A percentile compares a stretch with the other conserved stretches of the same genome.
Conservation (phyloP, 2,888 invertebrate species). For the Zeuzera pyrina region DNA sequence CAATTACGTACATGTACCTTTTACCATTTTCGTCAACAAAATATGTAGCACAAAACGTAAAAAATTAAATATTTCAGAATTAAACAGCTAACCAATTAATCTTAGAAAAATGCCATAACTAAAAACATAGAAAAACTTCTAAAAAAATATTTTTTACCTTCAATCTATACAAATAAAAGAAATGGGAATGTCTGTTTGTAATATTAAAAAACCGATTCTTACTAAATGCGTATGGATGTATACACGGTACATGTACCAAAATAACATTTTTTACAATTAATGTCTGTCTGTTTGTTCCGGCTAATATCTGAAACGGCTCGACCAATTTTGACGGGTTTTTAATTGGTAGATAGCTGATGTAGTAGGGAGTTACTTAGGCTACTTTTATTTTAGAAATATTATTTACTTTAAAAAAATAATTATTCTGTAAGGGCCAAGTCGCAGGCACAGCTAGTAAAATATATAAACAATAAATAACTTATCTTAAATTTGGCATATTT, state of each 20-base stretch:
- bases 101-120: neutral
- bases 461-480: neutral
- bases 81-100: neutral
- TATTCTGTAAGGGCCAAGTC: neutral
- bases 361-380: slow-evolving; percentile 2
- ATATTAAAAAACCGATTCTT: neutral
- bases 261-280: neutral
- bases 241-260: neutral
- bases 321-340: slow-evolving; percentile 3
- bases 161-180: neutral
- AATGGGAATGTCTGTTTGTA: neutral
- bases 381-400: slow-evolving; percentile 1
- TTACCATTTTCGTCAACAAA: too few relatives aligned
- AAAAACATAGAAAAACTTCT: slow-evolving; percentile 1
- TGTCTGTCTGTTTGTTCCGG: slow-evolving; percentile 2
- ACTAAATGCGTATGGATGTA: neutral
- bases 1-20: too few relatives aligned
- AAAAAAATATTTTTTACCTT: too few relatives aligned
- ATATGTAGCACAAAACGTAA: too few relatives aligned
- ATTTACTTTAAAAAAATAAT: neutral
- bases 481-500: too few relatives aligned
- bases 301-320: slow-evolving; percentile 1
- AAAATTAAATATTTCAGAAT: slow-evolving; percentile 1
- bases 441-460: neutral
- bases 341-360: slow-evolving; percentile 3